Percentiles rank a stretch among this genome's conserved stretches.
These are phyloP conservation scores for Melitaea cinxia DNA, from an alignment of 1,140 invertebrate genomes.

Conservation along the genomic window DNA sequence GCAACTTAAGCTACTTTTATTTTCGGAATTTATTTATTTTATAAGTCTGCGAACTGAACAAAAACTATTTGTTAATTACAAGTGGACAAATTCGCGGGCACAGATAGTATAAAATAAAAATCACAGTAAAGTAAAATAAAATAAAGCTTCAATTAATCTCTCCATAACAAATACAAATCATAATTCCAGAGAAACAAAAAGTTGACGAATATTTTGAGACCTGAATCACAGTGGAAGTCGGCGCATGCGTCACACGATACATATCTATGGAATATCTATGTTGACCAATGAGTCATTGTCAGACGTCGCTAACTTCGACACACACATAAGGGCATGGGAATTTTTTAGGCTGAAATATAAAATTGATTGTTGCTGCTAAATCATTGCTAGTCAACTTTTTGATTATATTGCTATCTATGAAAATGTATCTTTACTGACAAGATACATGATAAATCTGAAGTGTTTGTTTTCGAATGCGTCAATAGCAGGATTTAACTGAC, in stretches of 20 bases:
- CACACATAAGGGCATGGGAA: constrained; percentile 8
- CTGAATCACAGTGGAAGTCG: constrained; percentile 46
- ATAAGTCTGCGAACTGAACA: too few species aligned
- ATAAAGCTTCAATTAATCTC: background rate
- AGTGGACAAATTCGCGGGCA: too few species aligned
- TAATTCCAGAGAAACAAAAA: constrained; percentile 45
- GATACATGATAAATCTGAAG: too few species aligned
- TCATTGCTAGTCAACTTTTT: background rate
- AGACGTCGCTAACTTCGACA: constrained; percentile 3
- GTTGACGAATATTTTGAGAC: constrained; percentile 36
- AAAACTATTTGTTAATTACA: too few species aligned
- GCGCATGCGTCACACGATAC: constrained; percentile 41
- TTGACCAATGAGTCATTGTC: constrained; percentile 39
- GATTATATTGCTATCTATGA: too few species aligned
- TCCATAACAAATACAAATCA: background rate
- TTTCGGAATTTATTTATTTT: too few species aligned
- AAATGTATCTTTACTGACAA: too few species aligned
- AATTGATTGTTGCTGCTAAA: background rate
- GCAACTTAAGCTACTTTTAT: too few species aligned
- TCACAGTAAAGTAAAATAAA: background rate
- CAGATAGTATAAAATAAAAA: too few species aligned
- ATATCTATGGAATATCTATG: constrained; percentile 34
- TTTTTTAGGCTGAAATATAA: background rate
- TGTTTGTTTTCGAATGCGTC: too few species aligned
- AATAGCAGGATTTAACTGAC: too few species aligned